A percentile compares a stretch with the other conserved stretches of the same genome.
phyloP scores from a whole-genome alignment of 2,888 invertebrate species.

The Pristionchus arcanus region DNA sequence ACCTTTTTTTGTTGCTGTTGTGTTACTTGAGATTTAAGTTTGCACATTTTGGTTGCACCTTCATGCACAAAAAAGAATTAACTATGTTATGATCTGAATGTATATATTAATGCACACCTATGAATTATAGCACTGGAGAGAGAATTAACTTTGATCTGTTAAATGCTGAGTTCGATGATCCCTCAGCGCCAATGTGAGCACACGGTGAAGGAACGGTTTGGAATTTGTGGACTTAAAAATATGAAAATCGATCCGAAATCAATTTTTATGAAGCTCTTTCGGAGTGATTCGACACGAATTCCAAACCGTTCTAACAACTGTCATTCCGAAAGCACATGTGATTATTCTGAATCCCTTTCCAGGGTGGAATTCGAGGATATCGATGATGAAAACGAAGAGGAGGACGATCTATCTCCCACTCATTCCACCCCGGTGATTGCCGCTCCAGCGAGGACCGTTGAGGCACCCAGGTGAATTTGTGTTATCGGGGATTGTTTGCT shows the following conservation, averaged over 20 bases:
- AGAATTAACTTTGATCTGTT: no score
- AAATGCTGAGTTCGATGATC: no score
- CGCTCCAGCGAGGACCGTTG: background rate
- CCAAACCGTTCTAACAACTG: no score
- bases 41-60: no score
- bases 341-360: background rate
- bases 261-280: no score
- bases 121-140: no score
- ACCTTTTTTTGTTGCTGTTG: background rate
- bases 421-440: conserved; percentile 17
- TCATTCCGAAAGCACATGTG: no score
- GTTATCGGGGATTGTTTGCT: background rate
- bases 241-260: no score
- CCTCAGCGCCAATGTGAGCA: no score
- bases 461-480: background rate
- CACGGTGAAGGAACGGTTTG: background rate
- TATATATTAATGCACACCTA: background rate
- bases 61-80: no score
- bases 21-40: no score
- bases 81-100: background rate
- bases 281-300: no score
- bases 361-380: conserved; percentile 17
- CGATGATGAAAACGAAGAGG: conserved; percentile 31
- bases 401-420: background rate
- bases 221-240: background rate